These are phyloP conservation scores for Pygoscelis adeliae DNA, from an alignment of 2,113 vertebrate genomes.

Conservation along the genomic window DNA sequence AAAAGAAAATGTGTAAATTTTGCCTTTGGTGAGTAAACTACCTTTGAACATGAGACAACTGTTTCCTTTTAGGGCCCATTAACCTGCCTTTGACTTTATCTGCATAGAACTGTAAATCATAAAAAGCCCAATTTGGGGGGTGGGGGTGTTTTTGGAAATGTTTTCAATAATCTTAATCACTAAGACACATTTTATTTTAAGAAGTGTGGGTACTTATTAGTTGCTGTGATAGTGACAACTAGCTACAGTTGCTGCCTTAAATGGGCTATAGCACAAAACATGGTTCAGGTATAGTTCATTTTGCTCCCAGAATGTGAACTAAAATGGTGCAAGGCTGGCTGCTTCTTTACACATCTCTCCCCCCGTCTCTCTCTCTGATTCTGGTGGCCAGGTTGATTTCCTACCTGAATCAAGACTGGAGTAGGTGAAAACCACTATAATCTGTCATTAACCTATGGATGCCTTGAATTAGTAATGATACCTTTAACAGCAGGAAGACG, in stretches of 20 bases:
- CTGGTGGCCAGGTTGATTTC: not conserved
- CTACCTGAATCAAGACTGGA: not conserved
- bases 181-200: not conserved
- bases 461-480: not conserved
- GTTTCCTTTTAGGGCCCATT: not conserved
- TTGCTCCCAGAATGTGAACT: not conserved
- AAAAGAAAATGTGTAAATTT: not conserved
- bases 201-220: not conserved
- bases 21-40: not conserved
- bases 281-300: not conserved
- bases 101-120: not conserved
- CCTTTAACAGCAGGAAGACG: not conserved
- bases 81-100: not conserved
- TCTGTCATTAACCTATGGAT: not conserved
- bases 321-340: not conserved
- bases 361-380: not conserved
- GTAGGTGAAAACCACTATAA: not conserved
- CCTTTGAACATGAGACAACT: not conserved
- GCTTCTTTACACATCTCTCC: not conserved
- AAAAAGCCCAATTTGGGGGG: not conserved
- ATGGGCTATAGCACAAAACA: not conserved
- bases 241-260: not conserved
- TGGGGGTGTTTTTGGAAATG: not conserved
- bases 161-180: not conserved
- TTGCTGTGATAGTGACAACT: not conserved